phyloP scores from a whole-genome alignment of 2,113 vertebrate genomes.

The Puffinus mauretanicus region DNA sequence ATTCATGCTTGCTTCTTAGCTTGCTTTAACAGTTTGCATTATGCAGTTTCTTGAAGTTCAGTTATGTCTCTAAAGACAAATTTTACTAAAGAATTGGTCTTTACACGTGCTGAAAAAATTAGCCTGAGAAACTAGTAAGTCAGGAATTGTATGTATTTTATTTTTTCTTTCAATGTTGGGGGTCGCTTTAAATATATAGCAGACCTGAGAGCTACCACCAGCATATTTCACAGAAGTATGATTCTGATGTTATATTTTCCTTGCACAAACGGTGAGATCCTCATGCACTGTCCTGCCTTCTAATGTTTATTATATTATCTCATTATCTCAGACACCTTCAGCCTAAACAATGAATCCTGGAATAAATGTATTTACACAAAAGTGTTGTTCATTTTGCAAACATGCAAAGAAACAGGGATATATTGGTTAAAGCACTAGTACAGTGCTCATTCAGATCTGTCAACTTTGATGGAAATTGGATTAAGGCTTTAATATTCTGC shows the following conservation, averaged over 20 bases:
- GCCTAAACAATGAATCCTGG: not conserved
- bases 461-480: not conserved
- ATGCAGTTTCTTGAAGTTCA: not conserved
- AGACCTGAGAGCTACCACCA: not conserved
- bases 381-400: not conserved
- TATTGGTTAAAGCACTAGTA: not conserved
- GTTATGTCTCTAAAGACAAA: not conserved
- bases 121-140: not conserved
- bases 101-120: not conserved
- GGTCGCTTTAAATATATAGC: not conserved
- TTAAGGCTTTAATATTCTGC: constrained; percentile 6
- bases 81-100: not conserved
- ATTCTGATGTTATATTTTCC: not conserved
- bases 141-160: not conserved
- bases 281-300: not conserved
- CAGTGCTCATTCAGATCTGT: not conserved
- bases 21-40: not conserved
- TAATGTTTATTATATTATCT: not conserved
- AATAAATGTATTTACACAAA: not conserved
- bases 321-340: not conserved
- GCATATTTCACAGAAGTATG: not conserved
- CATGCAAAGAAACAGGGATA: not conserved
- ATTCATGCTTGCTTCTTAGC: not conserved
- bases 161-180: not conserved
- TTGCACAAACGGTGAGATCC: not conserved